A percentile compares a stretch with the other conserved stretches of the same genome.
phyloP scores from a whole-genome alignment of 2,797 vertebrate species.

The Hippocampus kuda region DNA sequence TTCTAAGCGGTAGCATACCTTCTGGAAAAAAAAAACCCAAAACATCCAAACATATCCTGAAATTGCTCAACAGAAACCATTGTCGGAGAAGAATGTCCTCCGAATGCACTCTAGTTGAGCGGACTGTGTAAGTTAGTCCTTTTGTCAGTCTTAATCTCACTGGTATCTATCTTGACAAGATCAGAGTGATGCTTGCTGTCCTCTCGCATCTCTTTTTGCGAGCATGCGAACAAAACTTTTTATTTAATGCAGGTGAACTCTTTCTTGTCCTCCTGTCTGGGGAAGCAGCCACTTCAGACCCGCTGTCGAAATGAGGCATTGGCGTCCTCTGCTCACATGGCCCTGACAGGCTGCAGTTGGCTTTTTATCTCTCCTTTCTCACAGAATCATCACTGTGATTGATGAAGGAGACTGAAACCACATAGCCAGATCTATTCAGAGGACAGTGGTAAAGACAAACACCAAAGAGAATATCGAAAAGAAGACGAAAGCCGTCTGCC shows the following conservation, averaged over 20 bases:
- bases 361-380: constrained; percentile 41
- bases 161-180: constrained; percentile 53
- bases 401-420: constrained; percentile 55
- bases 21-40: neutral
- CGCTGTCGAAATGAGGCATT: constrained; percentile 59
- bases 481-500: constrained; percentile 25
- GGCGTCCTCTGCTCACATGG: constrained; percentile 45
- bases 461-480: constrained; percentile 10
- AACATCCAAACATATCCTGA: neutral
- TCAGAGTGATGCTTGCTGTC: constrained; percentile 33
- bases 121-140: constrained; percentile 24
- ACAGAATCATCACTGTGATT: constrained; percentile 56
- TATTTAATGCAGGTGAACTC: constrained; percentile 57
- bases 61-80: too few relatives aligned
- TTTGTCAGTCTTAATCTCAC: constrained; percentile 42
- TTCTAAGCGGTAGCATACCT: constrained; percentile 28
- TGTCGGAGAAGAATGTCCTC: constrained; percentile 7
- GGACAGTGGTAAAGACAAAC: constrained; percentile 35
- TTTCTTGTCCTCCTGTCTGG: constrained; percentile 52
- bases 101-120: constrained; percentile 16
- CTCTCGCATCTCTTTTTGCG: constrained; percentile 20
- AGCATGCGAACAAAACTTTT: constrained; percentile 34
- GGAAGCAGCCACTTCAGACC: constrained; percentile 48
- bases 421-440: constrained; percentile 48
- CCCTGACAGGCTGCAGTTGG: constrained; percentile 48